Conservation (phyloP, 2,888 invertebrate genomes). For the Adineta ricciae region DNA sequence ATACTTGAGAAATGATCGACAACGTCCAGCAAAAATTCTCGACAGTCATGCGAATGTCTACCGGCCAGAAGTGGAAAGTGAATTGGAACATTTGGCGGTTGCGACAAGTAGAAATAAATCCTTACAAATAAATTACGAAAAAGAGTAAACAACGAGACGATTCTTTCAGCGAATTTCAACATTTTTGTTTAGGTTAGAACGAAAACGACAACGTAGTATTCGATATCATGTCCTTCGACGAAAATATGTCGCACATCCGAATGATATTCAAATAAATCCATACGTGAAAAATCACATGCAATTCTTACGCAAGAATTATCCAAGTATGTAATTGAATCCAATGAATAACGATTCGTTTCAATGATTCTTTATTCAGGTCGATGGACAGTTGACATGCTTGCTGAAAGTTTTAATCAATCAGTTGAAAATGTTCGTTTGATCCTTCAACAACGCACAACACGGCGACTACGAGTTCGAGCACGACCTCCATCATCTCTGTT, state of each 20-base stretch:
- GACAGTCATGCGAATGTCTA: not conserved
- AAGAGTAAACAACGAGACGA: too few species aligned
- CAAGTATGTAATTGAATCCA: not conserved
- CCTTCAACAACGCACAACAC: not conserved
- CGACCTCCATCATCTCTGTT: not conserved
- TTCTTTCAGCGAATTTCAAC: too few species aligned
- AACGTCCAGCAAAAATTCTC: not conserved
- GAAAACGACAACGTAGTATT: not conserved
- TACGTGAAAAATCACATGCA: not conserved
- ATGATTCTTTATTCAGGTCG: not conserved
- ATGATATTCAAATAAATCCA: not conserved
- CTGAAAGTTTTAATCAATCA: not conserved
- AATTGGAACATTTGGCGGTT: not conserved
- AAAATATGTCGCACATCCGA: not conserved
- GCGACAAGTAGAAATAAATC: not conserved
- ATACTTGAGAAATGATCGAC: not conserved
- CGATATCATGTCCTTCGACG: not conserved
- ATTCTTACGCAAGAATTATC: not conserved
- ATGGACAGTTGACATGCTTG: not conserved
- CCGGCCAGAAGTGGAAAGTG: not conserved
- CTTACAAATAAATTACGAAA: not conserved
- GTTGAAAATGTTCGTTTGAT: not conserved
- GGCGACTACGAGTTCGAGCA: not conserved
- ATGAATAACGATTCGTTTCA: not conserved
- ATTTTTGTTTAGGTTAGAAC: not conserved